Base-by-base conservation (phyloP, 2,888 invertebrate species). In the Pachliopta kotzebuea region DNA sequence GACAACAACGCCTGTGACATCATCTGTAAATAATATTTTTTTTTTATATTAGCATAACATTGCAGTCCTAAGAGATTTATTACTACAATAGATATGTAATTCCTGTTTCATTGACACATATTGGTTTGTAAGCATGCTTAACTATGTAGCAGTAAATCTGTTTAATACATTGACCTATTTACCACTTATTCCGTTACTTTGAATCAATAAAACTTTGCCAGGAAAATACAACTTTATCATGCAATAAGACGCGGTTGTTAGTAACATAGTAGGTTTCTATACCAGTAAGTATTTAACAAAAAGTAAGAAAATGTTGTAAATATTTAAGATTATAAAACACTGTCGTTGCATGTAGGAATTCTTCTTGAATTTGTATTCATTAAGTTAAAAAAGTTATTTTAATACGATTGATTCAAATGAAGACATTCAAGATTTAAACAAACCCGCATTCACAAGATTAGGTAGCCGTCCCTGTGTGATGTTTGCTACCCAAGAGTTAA, bases 401-500 rank as follows among this genome's bases (percentile, higher is more conserved):
- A 45, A 18, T 18, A n/a, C 45, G 18, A 6, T 45, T 18, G 45
- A 45, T 18, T n/a, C 0, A 4, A n/a, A 18, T 45, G 18, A 4
- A 45, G 4, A 45, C 18, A 6, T n/a, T 45, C 3, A 45, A 45
- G 18, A 45, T 45, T n/a, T 2, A 45, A 45, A 69, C 74, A 68
- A 78, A 93, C 96, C 94, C 74, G 93, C 89, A 14, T 87, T 85
- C 9, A 96, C 93, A 59, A 96, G 80, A 73, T 95, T 91, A 14
- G 92, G 87, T 45, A 98, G 95, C 72, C 94, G 94, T 17, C 95
- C 95, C 11, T 94, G 90, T 0, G 98, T 98, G 14, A 95, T 86
- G 65, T 94, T 93, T 31, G 93, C 92, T 1, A 97, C 96, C 97
- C 98, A 98, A 0, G 85, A 74, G 76, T 98, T 98, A 67, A 98